Conservation (phyloP, 2,888 invertebrate species). For the Tiphia femorata region DNA sequence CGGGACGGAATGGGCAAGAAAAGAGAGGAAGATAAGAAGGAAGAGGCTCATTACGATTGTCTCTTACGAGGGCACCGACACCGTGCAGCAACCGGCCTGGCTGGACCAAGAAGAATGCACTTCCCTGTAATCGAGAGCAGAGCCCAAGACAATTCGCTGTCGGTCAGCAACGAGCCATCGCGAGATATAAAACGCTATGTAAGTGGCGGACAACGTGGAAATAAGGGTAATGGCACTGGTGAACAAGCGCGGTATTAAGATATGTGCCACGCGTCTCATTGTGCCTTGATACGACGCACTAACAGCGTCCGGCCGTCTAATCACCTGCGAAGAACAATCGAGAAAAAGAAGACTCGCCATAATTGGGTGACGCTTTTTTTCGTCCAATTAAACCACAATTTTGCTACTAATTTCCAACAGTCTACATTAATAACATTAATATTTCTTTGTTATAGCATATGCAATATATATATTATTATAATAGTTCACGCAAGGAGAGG, state of each 20-base stretch:
- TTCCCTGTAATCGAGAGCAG: background rate
- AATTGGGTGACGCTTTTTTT: background rate
- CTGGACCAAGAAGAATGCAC: no score
- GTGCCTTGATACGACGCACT: background rate
- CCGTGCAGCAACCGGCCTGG: background rate
- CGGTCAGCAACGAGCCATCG: constrained; percentile 3
- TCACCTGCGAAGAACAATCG: background rate
- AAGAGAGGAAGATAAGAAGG: constrained; percentile 23
- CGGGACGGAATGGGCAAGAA: constrained; percentile 3
- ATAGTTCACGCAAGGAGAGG: no score
- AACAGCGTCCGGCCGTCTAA: constrained; percentile 1
- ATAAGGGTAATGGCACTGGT: constrained; percentile 51
- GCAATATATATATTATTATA: no score
- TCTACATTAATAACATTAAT: no score
- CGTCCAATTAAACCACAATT: background rate
- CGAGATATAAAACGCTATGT: constrained; percentile 35
- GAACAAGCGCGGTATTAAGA: constrained; percentile 49
- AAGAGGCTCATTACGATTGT: constrained; percentile 42
- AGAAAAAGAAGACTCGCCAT: background rate
- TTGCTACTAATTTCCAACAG: no score
- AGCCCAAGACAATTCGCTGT: constrained; percentile 8
- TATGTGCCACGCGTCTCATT: constrained; percentile 31
- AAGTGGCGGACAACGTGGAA: constrained; percentile 27
- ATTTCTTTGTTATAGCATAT: no score
- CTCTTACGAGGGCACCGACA: constrained; percentile 11